Evolutionary conservation across 2,113 vertebrate species (phyloP).

Genomic region (Manacus vitellinus): DNA sequence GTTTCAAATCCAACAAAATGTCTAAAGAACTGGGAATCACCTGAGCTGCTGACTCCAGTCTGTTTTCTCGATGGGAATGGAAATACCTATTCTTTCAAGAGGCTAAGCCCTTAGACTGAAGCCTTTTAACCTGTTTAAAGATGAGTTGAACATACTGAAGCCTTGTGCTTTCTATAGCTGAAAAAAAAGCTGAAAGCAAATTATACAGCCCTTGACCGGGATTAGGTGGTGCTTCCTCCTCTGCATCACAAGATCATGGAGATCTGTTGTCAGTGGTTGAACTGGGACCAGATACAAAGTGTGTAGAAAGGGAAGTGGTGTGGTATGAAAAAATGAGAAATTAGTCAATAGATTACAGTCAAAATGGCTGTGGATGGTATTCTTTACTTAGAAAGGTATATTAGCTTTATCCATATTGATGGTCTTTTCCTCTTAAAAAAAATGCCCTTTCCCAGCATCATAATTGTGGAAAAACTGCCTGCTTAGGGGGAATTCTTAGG

Average conservation of each 20-base stretch:
- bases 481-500: background rate
- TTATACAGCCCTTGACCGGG: background rate
- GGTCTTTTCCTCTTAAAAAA: background rate
- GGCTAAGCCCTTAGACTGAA: background rate
- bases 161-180: background rate
- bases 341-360: background rate
- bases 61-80: background rate
- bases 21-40: background rate
- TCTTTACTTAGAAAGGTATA: background rate
- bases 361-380: background rate
- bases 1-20: background rate
- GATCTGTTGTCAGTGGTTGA: background rate
- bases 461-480: background rate
- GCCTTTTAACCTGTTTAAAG: background rate
- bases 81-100: background rate
- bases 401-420: background rate
- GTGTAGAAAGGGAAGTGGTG: background rate
- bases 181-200: background rate
- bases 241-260: background rate
- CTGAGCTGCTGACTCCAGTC: background rate
- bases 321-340: background rate
- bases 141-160: background rate
- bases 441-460: background rate
- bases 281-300: background rate
- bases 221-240: background rate